Evolutionary conservation across 2,888 invertebrate genomes (phyloP), one percentile per base, ranked within the genome.

Genomic region (Melangyna quadrimaculata): DNA sequence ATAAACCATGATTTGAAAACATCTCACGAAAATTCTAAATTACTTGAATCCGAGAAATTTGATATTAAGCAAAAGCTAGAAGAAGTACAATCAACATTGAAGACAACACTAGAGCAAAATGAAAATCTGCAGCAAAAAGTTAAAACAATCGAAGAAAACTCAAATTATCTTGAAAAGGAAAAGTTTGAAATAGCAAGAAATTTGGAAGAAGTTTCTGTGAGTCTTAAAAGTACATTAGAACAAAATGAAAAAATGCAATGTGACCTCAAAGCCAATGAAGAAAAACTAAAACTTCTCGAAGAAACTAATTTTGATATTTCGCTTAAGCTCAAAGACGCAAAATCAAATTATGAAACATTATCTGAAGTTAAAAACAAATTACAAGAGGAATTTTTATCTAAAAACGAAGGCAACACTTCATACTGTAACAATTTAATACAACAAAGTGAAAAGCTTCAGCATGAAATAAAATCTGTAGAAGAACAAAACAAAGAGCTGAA

Each of bases 1-100:
- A 91, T 94, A 19, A 94, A 95, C 91, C 89, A 92, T 7, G 94
- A 95, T 89, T 89, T 95, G 51, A 94, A 94, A 65, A 94, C 93
- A 53, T 94, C 93, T 88, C 93, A 93, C 77, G 94, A 95, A 88
- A 93, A 94, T 3, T 12, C 40, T 1, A 73, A 51, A 10, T 37
- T 19, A 1, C 32, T 83, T 27, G 74, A 78, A 22, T 29, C 22
- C 8, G 45, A 78, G 1, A 78, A 73, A 1, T 71, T 74, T 10
- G 89, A 90, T 53, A 79, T 88, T 4, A 65, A 84, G 0, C 89
- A 90, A 27, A 89, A 90, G 71, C 79, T 90, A 12, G 90, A 90
- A 22, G 88, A 89, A 5, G 48, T 88, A 0, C 55, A 78, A 2
- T 59, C 57, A 12, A 89, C 88, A 27, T 86, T 82, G 12, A 81